Base-by-base conservation (phyloP, 2,888 invertebrate genomes). In the Matsumyia berberina region DNA sequence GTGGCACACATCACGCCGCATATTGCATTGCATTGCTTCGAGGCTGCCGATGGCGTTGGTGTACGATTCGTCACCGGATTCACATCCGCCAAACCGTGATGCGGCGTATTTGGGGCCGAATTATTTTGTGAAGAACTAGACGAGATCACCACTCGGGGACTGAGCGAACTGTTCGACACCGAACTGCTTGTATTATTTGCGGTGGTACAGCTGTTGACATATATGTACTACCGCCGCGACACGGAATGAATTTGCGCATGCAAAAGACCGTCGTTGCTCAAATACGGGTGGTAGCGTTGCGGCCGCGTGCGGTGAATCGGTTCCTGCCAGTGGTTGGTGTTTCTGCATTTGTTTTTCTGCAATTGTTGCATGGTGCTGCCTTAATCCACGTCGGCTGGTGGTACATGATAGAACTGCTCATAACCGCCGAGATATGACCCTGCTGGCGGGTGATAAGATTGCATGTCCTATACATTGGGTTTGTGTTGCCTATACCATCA, bases 1-100 rank as follows among this genome's bases (percentile, higher is more conserved):
- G 95, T 95, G 89, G 96, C 95, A 89, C 95, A 96, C 70, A 96
- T 94, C 85, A 94, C 95, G 77, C 96, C 96, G 89, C 97, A 97
- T 90, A 96, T 96, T n/a, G n/a, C n/a, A 90, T 97, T 96, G 91
- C 96, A 96, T 90, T 96, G 96, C 89, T 95, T 94, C 80, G 95
- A 95, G 0, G 95, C 94, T 0, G 95, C 94, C 11, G 95, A 95
- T 46, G 95, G 95, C 37, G 95, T 94, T 8, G 82, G 83, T 11
- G 95, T 94, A 88, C 94, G 94, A 88, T 94, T 85, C 12, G 74
- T 19, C 74, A 85, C 58, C 11, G 91, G 15, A 15, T 80, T 74
- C 0, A 76, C 74, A 8, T 85, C 83, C 2, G 64, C 0, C 29
- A 85, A 51, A 4, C 53, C 62, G 12, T 74, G 79, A 35, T 69